Base-by-base conservation (phyloP, 2,113 vertebrate genomes). In the Pedetes capensis region DNA sequence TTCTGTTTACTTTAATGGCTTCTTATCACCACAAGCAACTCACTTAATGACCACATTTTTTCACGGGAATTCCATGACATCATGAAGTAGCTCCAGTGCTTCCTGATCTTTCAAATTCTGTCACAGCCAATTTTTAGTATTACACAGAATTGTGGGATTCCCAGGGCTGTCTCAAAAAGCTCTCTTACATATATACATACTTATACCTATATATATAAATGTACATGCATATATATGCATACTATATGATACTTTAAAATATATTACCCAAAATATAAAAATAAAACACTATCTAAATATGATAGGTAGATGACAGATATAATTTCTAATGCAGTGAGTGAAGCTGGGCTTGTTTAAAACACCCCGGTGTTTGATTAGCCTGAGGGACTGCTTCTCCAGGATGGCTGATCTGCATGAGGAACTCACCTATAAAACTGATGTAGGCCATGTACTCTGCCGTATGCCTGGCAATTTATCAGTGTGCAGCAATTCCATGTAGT, bases 31-130 rank as follows among this genome's bases (percentile, higher is more conserved):
- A 93, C 89, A 61, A 94, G 90, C 96, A 97, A 90, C 97, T 96
- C 97, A 96, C 96, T 97, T 97, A 96, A 98, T 98, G 98, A 99
- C 98, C 98, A 99, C 98, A 78, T 92, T 95, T 97, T 98, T 97
- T 96, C 96, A 53, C 93, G 88, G 97, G 96, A 93, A 81, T 97
- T 96, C 98, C 94, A 85, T 98, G 98, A 98, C 98, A 98, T 99
- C 98, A 99, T 83, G 91, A 91, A 61, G n/a, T 84, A 96, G 95
- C 74, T 84, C 96, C 90, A 64, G 96, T 47, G 90, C 94, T 98
- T 96, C 96, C 98, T 97, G 98, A 98, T 97, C 97, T 97, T 98
- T 96, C 98, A 98, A 98, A 97, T 97, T 95, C 94, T 96, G 87
- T 89, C 89, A 96, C 94, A 93, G 92, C 89, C 97, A 96, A 75